Conservation (phyloP, 1,140 invertebrate genomes). For the Plectus sambesii region DNA sequence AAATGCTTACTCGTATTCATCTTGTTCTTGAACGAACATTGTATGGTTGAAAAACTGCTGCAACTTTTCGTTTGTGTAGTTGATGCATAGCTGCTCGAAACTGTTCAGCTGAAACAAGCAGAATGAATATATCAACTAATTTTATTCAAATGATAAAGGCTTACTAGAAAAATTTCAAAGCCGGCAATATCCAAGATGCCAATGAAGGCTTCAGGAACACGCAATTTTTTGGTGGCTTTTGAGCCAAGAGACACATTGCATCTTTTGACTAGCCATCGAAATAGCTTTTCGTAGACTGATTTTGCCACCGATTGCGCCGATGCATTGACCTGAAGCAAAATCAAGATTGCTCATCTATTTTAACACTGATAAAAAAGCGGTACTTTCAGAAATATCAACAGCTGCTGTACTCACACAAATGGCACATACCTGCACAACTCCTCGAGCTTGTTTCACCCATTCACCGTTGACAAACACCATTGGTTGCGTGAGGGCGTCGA, state of each 20-base stretch:
- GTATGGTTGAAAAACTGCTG: constrained; percentile 99
- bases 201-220: constrained; percentile 49
- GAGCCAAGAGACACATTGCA: constrained; percentile 37
- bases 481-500: constrained; percentile 54
- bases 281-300: constrained; percentile 35
- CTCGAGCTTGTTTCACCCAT: constrained; percentile 56
- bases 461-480: constrained; percentile 54
- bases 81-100: constrained; percentile 99
- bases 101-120: constrained; percentile 60
- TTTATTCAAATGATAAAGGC: background rate
- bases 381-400: no score
- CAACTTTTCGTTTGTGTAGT: constrained; percentile 87
- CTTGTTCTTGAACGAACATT: constrained; percentile 99
- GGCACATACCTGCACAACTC: constrained; percentile 60
- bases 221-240: no score
- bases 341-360: no score
- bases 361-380: no score
- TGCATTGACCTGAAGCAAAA: constrained; percentile 39
- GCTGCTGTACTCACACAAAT: no score
- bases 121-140: background rate
- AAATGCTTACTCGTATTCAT: constrained; percentile 93
- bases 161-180: constrained; percentile 96
- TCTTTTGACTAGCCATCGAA: constrained; percentile 35
- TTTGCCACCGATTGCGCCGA: constrained; percentile 50
- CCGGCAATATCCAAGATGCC: constrained; percentile 99